A percentile compares a stretch with the other conserved stretches of the same genome.
phyloP scores from a whole-genome alignment of 2,113 vertebrate genomes.

The Indicator indicator region DNA sequence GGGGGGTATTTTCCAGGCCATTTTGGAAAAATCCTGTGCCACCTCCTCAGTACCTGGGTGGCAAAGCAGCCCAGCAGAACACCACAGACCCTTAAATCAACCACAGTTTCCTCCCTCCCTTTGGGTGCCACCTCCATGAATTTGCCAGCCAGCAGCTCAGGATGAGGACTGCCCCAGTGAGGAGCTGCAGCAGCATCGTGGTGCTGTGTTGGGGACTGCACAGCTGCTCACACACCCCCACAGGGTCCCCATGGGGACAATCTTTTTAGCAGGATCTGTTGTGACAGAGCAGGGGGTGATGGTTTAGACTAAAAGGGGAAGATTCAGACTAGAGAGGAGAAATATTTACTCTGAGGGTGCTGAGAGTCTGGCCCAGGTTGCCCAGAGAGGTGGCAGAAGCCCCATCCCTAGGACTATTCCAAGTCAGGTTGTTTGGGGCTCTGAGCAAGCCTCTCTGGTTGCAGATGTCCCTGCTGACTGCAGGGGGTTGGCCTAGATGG shows the following conservation, averaged over 20 bases:
- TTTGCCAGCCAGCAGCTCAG: background rate
- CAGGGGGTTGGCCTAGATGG: background rate
- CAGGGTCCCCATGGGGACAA: background rate
- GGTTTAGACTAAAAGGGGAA: background rate
- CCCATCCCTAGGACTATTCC: background rate
- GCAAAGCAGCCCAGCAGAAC: background rate
- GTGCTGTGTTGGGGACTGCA: background rate
- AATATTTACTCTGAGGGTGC: background rate
- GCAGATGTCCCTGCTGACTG: background rate
- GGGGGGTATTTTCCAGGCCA: background rate
- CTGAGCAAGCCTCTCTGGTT: background rate
- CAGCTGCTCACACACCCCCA: rapidly evolving
- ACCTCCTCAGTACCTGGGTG: background rate
- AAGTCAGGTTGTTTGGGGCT: background rate
- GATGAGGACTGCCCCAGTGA: rapidly evolving
- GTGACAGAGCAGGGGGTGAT: background rate
- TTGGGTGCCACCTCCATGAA: background rate
- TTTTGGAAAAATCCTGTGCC: background rate
- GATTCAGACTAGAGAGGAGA: background rate
- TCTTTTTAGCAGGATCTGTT: background rate
- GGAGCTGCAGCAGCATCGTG: background rate
- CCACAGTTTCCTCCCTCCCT: background rate
- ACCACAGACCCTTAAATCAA: background rate
- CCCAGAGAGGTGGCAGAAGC: background rate
- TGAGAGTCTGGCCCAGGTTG: background rate